phyloP scores from a whole-genome alignment of 2,113 vertebrate genomes.

The Prunella himalayana region DNA sequence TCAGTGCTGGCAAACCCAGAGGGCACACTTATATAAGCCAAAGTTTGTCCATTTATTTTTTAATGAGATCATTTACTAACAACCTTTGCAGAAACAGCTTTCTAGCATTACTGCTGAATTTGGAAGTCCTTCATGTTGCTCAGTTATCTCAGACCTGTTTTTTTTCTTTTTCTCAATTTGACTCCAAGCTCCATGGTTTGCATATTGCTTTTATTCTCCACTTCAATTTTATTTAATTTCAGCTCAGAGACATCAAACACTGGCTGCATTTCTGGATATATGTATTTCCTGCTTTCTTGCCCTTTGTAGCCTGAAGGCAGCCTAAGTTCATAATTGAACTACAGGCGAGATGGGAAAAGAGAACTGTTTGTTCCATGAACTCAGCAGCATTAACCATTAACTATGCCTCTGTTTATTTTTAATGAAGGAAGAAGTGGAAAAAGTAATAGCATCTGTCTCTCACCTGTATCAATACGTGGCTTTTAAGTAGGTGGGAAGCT shows the following conservation, averaged over 20 bases:
- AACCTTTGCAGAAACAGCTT: not conserved
- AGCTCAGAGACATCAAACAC: constrained; percentile 17
- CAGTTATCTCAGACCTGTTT: not conserved
- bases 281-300: not conserved
- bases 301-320: constrained; percentile 37
- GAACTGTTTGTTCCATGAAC: not conserved
- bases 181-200: not conserved
- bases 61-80: not conserved
- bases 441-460: not conserved
- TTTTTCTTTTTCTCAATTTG: not conserved
- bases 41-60: not conserved
- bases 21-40: not conserved
- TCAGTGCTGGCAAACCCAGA: not conserved
- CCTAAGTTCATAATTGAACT: constrained; percentile 30
- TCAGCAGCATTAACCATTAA: constrained; percentile 40
- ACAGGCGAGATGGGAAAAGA: not conserved
- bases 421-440: not conserved
- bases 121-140: not conserved
- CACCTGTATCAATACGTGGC: not conserved
- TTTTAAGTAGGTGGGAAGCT: not conserved
- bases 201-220: not conserved
- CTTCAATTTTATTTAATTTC: not conserved
- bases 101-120: not conserved
- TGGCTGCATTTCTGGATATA: constrained; percentile 4
- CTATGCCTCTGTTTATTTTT: not conserved